Evolutionary conservation across 2,113 vertebrate genomes (phyloP).

Genomic region (Carassius carassius): DNA sequence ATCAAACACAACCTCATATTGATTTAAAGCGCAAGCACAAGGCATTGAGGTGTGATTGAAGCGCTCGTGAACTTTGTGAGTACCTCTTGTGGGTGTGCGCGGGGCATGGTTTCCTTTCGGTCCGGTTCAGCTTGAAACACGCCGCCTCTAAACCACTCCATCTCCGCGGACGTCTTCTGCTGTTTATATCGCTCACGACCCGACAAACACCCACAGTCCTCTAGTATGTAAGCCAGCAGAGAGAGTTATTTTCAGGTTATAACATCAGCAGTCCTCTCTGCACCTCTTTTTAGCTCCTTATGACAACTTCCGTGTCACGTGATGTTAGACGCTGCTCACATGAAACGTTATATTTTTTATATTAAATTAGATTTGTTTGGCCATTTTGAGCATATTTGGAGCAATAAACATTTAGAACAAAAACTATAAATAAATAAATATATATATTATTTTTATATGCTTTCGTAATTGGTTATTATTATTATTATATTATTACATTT

Average conservation of each 20-base stretch:
- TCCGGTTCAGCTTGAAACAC: constrained; percentile 53
- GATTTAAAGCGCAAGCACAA: neutral
- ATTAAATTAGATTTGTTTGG: neutral
- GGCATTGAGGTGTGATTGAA: neutral
- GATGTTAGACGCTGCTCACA: constrained; percentile 30
- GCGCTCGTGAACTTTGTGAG: neutral
- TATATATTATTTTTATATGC: no score
- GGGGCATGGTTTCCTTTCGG: neutral
- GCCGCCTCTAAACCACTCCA: constrained; percentile 71
- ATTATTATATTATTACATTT: no score
- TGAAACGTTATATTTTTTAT: neutral
- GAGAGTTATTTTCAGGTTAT: constrained; percentile 29
- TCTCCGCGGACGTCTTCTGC: constrained; percentile 34
- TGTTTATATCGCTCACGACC: constrained; percentile 32
- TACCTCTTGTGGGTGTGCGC: constrained; percentile 51
- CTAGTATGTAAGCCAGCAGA: neutral
- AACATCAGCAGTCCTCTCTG: constrained; percentile 16
- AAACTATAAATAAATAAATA: no score
- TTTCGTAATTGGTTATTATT: no score
- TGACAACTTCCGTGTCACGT: constrained; percentile 59
- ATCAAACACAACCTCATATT: neutral
- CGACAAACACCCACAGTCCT: constrained; percentile 2
- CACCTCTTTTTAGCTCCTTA: constrained; percentile 27
- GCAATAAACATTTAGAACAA: no score
- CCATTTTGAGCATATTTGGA: no score